Conservation (phyloP, 1,140 invertebrate species). For the Lepeophtheirus salmonis region DNA sequence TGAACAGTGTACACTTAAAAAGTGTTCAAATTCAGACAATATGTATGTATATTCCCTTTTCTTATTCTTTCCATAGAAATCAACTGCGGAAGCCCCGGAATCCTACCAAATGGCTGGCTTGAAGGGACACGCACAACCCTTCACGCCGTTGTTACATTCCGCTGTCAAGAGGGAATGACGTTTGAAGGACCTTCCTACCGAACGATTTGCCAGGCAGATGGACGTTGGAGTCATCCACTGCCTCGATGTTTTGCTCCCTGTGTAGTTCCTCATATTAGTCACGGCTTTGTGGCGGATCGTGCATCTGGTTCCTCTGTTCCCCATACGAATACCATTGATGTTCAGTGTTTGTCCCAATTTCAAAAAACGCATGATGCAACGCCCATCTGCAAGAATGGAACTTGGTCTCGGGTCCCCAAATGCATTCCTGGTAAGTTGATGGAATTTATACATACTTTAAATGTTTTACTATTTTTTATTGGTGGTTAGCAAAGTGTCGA, state of each 20-base stretch:
- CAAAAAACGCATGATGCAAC: constrained; percentile 33
- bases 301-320: constrained; percentile 39
- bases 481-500: constrained; percentile 55
- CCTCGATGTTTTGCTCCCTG: constrained; percentile 81
- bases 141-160: constrained; percentile 35
- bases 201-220: constrained; percentile 73
- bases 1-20: too few species aligned
- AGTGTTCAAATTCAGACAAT: too few species aligned
- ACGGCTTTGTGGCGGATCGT: constrained; percentile 43
- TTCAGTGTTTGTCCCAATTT: constrained; percentile 55
- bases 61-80: too few species aligned
- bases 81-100: constrained; percentile 35
- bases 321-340: constrained; percentile 62
- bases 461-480: constrained; percentile 14
- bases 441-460: neutral
- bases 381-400: constrained; percentile 78
- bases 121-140: constrained; percentile 35
- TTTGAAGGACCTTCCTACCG: constrained; percentile 61
- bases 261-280: constrained; percentile 63
- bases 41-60: too few species aligned
- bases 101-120: constrained; percentile 36
- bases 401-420: constrained; percentile 76
- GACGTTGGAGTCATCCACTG: constrained; percentile 73
- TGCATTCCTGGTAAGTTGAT: constrained; percentile 58
- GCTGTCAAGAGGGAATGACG: constrained; percentile 78